Evolutionary conservation across 2,113 vertebrate genomes (phyloP).

Genomic region (Ptilorrhoa leucosticta): DNA sequence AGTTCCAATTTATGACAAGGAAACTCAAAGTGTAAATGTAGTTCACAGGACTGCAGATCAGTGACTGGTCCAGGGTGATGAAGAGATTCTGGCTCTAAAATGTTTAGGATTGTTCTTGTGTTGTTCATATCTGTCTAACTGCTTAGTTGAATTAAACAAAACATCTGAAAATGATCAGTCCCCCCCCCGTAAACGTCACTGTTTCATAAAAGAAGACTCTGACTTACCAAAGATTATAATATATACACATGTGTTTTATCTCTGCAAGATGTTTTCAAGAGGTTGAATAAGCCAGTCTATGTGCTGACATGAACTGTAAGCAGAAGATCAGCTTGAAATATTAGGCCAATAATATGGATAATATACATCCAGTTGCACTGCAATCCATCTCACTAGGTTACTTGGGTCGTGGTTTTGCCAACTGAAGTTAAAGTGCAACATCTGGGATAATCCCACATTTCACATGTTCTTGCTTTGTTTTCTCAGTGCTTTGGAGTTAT

Average conservation of each 20-base stretch:
- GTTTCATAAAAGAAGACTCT: slow-evolving; percentile 47
- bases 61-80: neutral
- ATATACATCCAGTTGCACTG: slow-evolving; percentile 68
- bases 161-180: slow-evolving; percentile 66
- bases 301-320: slow-evolving; percentile 71
- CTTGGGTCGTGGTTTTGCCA: slow-evolving; percentile 19
- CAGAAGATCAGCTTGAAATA: slow-evolving; percentile 72
- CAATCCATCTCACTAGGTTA: slow-evolving; percentile 61
- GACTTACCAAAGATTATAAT: slow-evolving; percentile 59
- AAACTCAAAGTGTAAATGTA: neutral
- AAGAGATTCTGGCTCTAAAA: slow-evolving; percentile 40
- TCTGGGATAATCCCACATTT: slow-evolving; percentile 53
- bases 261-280: slow-evolving; percentile 72
- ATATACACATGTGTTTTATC: slow-evolving; percentile 68
- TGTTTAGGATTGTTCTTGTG: neutral
- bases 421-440: slow-evolving; percentile 46
- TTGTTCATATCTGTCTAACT: slow-evolving; percentile 49
- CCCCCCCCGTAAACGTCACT: neutral
- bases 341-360: slow-evolving; percentile 71
- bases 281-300: slow-evolving; percentile 64
- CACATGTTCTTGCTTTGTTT: slow-evolving; percentile 11
- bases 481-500: slow-evolving; percentile 9
- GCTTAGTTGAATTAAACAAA: slow-evolving; percentile 57
- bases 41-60: neutral
- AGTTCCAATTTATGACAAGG: neutral